Percentiles rank a stretch among this genome's conserved stretches.
These are phyloP conservation scores for Parasteatoda tepidariorum DNA, from an alignment of 1,140 invertebrate genomes.

Conservation along the genomic window DNA sequence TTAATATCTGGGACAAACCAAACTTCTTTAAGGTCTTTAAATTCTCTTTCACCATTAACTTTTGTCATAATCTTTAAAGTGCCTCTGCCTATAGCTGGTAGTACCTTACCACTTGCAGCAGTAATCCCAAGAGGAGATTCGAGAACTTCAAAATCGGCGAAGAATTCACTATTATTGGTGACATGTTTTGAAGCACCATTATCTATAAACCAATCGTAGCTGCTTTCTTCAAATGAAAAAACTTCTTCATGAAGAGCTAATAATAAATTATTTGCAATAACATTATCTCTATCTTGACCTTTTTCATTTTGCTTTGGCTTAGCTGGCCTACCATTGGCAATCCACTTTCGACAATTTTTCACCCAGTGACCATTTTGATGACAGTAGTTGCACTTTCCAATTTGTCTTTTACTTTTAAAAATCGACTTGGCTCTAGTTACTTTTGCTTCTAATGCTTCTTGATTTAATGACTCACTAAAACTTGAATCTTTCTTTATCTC, in stretches of 20 bases:
- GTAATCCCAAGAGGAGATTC: conserved; percentile 5
- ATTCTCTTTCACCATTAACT: not conserved
- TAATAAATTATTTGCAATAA: not conserved
- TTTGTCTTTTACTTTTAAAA: no score
- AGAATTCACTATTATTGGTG: conserved; percentile 4
- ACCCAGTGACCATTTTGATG: not conserved
- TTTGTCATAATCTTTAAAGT: not conserved
- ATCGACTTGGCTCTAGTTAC: not conserved
- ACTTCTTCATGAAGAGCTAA: not conserved
- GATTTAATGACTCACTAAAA: not conserved
- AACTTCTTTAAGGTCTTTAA: no score
- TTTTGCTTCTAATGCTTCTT: not conserved
- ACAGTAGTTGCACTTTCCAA: not conserved
- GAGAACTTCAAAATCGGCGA: conserved; percentile 8
- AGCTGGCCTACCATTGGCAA: conserved; percentile 1
- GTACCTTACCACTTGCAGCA: conserved; percentile 11
- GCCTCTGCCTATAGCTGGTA: conserved; percentile 22
- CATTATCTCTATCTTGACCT: not conserved
- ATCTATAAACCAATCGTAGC: not conserved
- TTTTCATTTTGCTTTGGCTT: not conserved
- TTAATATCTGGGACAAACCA: no score
- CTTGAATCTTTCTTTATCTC: not conserved
- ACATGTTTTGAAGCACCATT: conserved; percentile 18
- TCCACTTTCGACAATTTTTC: conserved; percentile 22
- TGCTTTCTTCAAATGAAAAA: not conserved